Evolutionary conservation across 1,140 invertebrate species (phyloP).

Genomic region (Zaprionus taronus): DNA sequence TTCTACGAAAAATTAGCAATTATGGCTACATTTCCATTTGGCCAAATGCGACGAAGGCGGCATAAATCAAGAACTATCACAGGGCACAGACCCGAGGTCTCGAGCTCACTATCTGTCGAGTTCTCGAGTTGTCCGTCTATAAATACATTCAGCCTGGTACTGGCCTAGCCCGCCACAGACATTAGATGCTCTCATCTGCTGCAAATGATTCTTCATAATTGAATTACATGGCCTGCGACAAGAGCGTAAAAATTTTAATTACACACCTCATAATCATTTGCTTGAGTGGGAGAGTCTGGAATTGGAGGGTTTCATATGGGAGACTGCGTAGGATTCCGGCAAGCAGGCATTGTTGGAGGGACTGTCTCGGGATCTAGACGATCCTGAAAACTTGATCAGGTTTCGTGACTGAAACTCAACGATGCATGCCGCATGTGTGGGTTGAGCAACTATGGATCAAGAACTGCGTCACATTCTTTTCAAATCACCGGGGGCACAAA

Average conservation of each 20-base stretch:
- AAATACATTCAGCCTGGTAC: conserved; percentile 42
- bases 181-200: conserved; percentile 65
- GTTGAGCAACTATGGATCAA: conserved; percentile 24
- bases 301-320: conserved; percentile 33
- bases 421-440: conserved; percentile 61
- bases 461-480: conserved; percentile 29
- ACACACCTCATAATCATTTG: conserved; percentile 83
- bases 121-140: conserved; percentile 37
- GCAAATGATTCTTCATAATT: conserved; percentile 81
- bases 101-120: not conserved
- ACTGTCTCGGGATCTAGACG: not conserved
- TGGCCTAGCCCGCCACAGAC: conserved; percentile 6
- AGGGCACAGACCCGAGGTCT: conserved; percentile 17
- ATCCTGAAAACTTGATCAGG: conserved; percentile 60
- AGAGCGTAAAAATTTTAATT: conserved; percentile 83
- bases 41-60: conserved; percentile 5
- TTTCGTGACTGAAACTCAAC: conserved; percentile 59
- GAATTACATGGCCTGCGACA: conserved; percentile 76
- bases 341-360: conserved; percentile 24
- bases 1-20: conserved; percentile 52
- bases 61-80: conserved; percentile 39
- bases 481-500: conserved; percentile 10
- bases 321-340: conserved; percentile 19
- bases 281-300: conserved; percentile 40
- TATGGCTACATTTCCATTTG: conserved; percentile 11